phyloP scores from a whole-genome alignment of 2,888 invertebrate genomes.

The Oscheius sp. region DNA sequence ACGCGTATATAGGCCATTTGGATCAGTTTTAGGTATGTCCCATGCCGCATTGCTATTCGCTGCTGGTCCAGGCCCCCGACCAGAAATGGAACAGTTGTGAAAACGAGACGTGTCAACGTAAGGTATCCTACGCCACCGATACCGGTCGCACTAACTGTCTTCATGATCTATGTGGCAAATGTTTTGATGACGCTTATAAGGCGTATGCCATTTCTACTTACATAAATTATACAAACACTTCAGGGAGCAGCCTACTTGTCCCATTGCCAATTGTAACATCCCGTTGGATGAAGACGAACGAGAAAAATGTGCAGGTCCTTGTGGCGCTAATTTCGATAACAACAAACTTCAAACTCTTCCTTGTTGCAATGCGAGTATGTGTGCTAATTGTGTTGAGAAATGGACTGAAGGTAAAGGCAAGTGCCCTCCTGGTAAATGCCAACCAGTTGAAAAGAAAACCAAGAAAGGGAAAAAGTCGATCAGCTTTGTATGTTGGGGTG shows the following conservation, averaged over 20 bases:
- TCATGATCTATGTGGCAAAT: conserved; percentile 55
- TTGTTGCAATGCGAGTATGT: conserved; percentile 57
- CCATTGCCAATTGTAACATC: conserved; percentile 44
- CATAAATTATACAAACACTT: neutral
- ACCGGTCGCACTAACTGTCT: conserved; percentile 51
- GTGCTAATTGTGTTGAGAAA: conserved; percentile 43
- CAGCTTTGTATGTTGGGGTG: neutral
- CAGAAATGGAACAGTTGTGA: conserved; percentile 50
- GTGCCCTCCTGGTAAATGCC: conserved; percentile 46
- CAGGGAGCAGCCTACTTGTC: conserved; percentile 49
- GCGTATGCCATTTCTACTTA: neutral
- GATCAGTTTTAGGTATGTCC: conserved; percentile 41
- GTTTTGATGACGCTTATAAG: conserved; percentile 44
- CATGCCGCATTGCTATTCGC: conserved; percentile 52
- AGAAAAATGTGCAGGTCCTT: conserved; percentile 52
- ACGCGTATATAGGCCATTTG: neutral
- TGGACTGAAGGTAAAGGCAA: conserved; percentile 41
- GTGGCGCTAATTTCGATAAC: conserved; percentile 41
- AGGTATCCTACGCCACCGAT: conserved; percentile 42
- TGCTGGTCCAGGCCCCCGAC: conserved; percentile 39
- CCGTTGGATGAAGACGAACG: conserved; percentile 52
- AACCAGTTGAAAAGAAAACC: conserved; percentile 33
- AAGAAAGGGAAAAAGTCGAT: conserved; percentile 38
- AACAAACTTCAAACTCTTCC: conserved; percentile 42
- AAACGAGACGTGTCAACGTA: conserved; percentile 39